These are phyloP conservation scores for Lampropteryx suffumata DNA, from an alignment of 2,888 invertebrate species.

Conservation along the genomic window DNA sequence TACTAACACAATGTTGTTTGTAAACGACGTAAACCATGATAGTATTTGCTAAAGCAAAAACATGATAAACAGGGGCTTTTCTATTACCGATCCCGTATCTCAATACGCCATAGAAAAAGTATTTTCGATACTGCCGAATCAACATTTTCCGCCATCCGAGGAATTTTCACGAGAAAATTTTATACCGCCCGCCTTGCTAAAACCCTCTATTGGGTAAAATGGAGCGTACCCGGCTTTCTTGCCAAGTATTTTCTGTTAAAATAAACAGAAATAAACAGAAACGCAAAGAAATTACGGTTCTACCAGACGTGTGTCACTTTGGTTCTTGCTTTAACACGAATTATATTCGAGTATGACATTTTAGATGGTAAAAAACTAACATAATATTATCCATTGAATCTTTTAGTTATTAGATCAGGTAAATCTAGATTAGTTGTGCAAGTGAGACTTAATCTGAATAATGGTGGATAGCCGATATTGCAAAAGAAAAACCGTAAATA, in stretches of 20 bases:
- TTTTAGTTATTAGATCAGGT: too few relatives aligned
- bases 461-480: too few relatives aligned
- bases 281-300: conserved; percentile 9
- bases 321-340: too few relatives aligned
- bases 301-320: not conserved
- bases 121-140: conserved; percentile 36
- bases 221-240: conserved; percentile 39
- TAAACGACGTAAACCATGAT: not conserved
- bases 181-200: conserved; percentile 37
- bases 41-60: conserved; percentile 6
- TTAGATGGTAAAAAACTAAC: too few relatives aligned
- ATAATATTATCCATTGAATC: too few relatives aligned
- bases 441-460: too few relatives aligned
- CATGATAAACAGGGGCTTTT: conserved; percentile 22
- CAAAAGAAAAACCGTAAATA: too few relatives aligned
- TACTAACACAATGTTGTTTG: too few relatives aligned
- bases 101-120: conserved; percentile 30
- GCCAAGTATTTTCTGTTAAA: conserved; percentile 56
- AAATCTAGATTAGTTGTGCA: too few relatives aligned
- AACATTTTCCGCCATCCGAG: conserved; percentile 35
- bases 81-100: conserved; percentile 21
- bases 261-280: conserved; percentile 52
- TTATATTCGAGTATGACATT: too few relatives aligned
- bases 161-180: conserved; percentile 37
- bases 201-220: conserved; percentile 36